Base-by-base conservation (phyloP, 1,140 invertebrate genomes). In the Trigoniulus corallinus region DNA sequence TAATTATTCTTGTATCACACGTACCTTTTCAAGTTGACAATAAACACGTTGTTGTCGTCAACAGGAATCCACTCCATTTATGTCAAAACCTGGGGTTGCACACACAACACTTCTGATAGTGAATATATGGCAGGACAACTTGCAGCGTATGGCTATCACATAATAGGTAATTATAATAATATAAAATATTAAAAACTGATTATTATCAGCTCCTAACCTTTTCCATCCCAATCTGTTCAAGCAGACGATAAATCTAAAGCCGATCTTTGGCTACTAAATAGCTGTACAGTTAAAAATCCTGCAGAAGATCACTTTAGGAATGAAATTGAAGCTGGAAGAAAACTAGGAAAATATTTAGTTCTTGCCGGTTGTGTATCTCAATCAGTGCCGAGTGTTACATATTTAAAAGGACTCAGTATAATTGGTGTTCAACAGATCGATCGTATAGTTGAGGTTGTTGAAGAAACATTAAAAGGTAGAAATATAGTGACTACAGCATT, bases 341-440 rank as follows among this genome's bases (percentile, higher is more conserved):
- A 77, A 34, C 66, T 72, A 2, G 81, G 82, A 1, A 94, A 96
- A 61, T 74, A 82, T 59, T 73, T 98, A 21, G 88, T 98, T 3
- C 78, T 98, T 4, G 88, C 94, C 22, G 95, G 95, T 27, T 98
- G 95, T 72, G 93, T 98, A 3, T 85, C 93, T 0, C 93, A 98
- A 56, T 61, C 62, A 51, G 59, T 61, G 22, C 61, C 63, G 13
- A 56, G 56, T 22, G 53, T 57, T 15, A 65, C 66, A 1, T 89
- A 83, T 59, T 63, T 91, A 0, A 70, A 81, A 64, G 87, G 85
- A 0, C 66, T 96, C 0, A 93, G 91, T 61, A 77, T 97, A 0
- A 83, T 98, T 37, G 95, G 95, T 7, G 92, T 97, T 0, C 91
- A 97, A 59, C 94, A 98, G 69, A 98, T 98, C 57, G 93, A 98